phyloP scores from a whole-genome alignment of 2,113 vertebrate species.

The Pseudolaguvia tuberculata region DNA sequence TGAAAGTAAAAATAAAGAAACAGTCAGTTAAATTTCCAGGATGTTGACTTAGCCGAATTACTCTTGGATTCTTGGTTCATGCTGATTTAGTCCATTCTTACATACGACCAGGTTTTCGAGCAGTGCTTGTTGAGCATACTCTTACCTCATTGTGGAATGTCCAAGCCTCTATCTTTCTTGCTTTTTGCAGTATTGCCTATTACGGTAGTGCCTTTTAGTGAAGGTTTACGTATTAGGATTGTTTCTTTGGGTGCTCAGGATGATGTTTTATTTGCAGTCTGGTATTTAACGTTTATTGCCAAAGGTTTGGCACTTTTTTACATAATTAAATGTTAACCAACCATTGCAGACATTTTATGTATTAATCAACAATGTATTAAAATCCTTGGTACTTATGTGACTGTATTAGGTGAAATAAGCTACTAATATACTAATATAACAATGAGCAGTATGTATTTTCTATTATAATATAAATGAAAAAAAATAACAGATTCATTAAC shows the following conservation, averaged over 20 bases:
- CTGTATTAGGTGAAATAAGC: background rate
- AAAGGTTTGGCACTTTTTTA: background rate
- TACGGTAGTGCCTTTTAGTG: slow-evolving; percentile 34
- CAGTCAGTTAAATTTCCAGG: slow-evolving; percentile 20
- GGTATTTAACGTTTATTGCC: slow-evolving; percentile 7
- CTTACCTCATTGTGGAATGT: slow-evolving; percentile 38
- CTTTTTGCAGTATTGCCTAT: slow-evolving; percentile 40
- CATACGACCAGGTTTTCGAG: slow-evolving; percentile 28
- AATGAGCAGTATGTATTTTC: background rate
- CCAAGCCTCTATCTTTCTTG: slow-evolving; percentile 36
- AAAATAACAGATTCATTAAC: background rate
- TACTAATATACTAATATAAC: too few species aligned
- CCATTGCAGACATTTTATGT: background rate
- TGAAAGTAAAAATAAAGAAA: slow-evolving; percentile 35
- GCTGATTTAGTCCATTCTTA: background rate
- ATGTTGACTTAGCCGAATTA: slow-evolving; percentile 26
- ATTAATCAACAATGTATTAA: background rate
- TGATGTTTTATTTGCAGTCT: background rate
- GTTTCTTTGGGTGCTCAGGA: background rate
- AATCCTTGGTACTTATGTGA: background rate
- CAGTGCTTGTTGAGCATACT: slow-evolving; percentile 23
- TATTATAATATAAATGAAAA: background rate
- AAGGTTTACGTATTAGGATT: slow-evolving; percentile 25
- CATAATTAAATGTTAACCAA: background rate
- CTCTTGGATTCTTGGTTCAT: slow-evolving; percentile 14